Evolutionary conservation across 2,113 vertebrate species (phyloP), one percentile per base, ranked within the genome.

Genomic region (Chaetodon auriga): DNA sequence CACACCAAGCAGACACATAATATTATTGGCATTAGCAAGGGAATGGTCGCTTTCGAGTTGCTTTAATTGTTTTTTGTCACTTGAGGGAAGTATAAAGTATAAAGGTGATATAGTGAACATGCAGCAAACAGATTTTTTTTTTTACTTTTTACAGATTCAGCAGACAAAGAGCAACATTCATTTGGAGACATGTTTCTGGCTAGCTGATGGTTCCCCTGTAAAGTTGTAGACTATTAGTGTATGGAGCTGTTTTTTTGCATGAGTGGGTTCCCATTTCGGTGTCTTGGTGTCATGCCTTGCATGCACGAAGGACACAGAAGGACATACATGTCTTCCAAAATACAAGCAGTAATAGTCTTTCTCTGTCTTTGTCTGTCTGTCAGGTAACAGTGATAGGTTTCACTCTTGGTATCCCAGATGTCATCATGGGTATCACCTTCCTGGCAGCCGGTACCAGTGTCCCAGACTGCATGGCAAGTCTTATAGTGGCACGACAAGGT

Each of bases 361-460:
- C n/a, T 54, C 12, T 21, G 30, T 68, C 6, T 69, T 3, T 60
- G 18, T 77, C 15, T 78, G 18, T 75, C 14, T 81, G 7, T 80
- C 83, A 99, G 98, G 98, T 99, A 30, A 99, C 98, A 1, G 95
- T 99, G 81, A 98, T 99, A n/a, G 98, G 98, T 54, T 99, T 97
- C 90, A 99, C 98, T 0, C 95, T 99, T 65, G 97, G 98, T 23
- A 98, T 99, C 88, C 98, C 98, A 5, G 98, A 99, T 1, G 98
- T 99, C 89, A 99, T 99, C 92, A 99, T 99, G 98, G 98, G 98
- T 12, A 99, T 99, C 90, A 99, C 98, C 6, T 99, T 99, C 93
- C 90, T 99, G 94, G 98, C 98, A 55, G 98, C 98, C 0, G 98
- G 98, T 87, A 99, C 98, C 92, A 99, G 98, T 0, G 98, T 99